A percentile compares a stretch with the other conserved stretches of the same genome.
These are phyloP conservation scores for Phoenicopterus ruber DNA, from an alignment of 2,113 vertebrate genomes.

Conservation along the genomic window DNA sequence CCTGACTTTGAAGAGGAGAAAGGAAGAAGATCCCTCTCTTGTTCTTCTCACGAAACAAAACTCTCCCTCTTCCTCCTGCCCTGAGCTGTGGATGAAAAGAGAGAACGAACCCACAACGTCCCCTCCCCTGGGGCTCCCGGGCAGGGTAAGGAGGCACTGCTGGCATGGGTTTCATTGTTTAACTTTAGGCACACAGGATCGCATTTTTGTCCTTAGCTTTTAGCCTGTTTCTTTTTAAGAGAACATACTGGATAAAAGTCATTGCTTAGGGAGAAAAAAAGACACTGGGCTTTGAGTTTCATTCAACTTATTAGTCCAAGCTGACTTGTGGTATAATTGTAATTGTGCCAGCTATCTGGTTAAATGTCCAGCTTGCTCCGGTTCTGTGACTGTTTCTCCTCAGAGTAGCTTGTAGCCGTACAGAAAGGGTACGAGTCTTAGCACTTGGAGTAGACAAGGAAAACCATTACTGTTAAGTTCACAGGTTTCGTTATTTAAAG, in stretches of 20 bases:
- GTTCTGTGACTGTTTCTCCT: conserved; percentile 6
- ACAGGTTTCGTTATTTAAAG: not conserved
- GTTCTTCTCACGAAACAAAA: not conserved
- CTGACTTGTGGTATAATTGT: conserved; percentile 28
- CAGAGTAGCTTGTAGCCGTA: not conserved
- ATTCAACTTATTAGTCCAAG: conserved; percentile 55
- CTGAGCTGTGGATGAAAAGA: not conserved
- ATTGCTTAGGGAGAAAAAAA: conserved; percentile 33
- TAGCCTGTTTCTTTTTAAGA: conserved; percentile 58
- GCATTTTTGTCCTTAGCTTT: conserved; percentile 25
- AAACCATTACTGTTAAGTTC: not conserved
- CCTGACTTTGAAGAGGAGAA: not conserved
- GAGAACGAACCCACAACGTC: not conserved
- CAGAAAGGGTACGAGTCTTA: not conserved
- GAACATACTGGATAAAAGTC: conserved; percentile 52
- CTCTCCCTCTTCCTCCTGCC: not conserved
- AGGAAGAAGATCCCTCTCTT: not conserved
- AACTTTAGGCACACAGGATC: not conserved
- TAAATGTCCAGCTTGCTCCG: not conserved
- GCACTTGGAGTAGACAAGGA: not conserved
- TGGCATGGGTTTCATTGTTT: not conserved
- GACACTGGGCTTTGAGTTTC: conserved; percentile 43
- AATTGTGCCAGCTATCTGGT: conserved; percentile 25
- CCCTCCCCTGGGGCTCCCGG: not conserved
- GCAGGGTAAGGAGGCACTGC: not conserved